Evolutionary conservation across 2,797 vertebrate genomes (phyloP).

Genomic region (Takifugu ocellatus): DNA sequence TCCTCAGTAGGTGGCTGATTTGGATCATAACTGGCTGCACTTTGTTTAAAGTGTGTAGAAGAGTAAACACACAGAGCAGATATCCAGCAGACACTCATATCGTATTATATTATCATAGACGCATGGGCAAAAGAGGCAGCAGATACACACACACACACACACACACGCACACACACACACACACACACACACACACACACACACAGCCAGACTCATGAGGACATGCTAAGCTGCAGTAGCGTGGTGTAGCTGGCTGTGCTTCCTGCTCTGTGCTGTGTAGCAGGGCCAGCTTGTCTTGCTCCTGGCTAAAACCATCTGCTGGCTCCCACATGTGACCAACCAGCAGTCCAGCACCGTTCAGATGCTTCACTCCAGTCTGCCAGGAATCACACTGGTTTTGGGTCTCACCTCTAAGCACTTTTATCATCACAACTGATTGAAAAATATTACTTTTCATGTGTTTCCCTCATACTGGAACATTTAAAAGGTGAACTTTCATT

Average conservation of each 20-base stretch:
- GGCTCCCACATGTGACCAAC: conserved; percentile 50
- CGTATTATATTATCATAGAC: conserved; percentile 7
- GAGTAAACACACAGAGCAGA: conserved; percentile 33
- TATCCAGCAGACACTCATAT: conserved; percentile 51
- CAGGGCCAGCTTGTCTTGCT: conserved; percentile 37
- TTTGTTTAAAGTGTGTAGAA: conserved; percentile 58
- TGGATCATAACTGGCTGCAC: conserved; percentile 1
- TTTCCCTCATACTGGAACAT: too few relatives aligned
- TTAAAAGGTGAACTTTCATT: too few relatives aligned
- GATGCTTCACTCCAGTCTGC: too few relatives aligned
- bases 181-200: conserved; percentile 14
- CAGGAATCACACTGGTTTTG: too few relatives aligned
- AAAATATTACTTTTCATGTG: too few relatives aligned
- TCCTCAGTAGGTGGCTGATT: too few relatives aligned
- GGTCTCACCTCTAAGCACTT: too few relatives aligned
- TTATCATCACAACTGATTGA: too few relatives aligned
- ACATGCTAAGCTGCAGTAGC: conserved; percentile 22
- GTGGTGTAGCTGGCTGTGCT: conserved; percentile 37
- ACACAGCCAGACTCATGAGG: conserved; percentile 12
- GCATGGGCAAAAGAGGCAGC: conserved; percentile 38
- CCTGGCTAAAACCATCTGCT: conserved; percentile 57
- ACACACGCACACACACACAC: conserved; percentile 19
- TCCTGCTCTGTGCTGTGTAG: conserved; percentile 21
- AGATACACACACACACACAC: not conserved
- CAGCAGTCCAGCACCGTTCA: conserved; percentile 27